These are phyloP conservation scores for Ploceus nigricollis DNA, from an alignment of 2,113 vertebrate species.

Conservation along the genomic window DNA sequence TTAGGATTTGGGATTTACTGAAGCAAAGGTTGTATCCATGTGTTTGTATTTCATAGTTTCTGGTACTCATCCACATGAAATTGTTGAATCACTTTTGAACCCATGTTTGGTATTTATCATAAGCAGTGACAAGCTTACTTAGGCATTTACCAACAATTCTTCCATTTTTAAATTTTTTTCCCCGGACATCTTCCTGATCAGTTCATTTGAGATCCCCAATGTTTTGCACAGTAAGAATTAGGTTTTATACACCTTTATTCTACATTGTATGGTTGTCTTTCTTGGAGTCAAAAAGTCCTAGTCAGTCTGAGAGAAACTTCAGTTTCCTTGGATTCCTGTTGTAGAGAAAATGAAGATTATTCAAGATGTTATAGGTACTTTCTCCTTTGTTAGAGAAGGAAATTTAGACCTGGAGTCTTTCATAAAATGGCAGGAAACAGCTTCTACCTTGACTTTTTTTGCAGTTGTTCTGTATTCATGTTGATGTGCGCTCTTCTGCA, in stretches of 20 bases:
- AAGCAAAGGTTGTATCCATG: not conserved
- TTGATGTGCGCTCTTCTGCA: not conserved
- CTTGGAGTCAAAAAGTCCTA: not conserved
- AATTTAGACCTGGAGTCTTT: not conserved
- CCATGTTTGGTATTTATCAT: not conserved
- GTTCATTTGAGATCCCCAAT: not conserved
- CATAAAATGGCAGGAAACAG: not conserved
- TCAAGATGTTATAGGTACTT: not conserved
- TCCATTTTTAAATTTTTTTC: not conserved
- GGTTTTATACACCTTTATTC: not conserved
- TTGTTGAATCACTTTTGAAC: not conserved
- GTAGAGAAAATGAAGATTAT: not conserved
- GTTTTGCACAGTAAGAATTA: not conserved
- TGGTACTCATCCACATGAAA: not conserved
- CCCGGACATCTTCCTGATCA: not conserved
- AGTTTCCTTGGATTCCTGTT: not conserved
- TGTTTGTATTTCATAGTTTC: not conserved
- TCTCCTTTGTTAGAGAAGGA: not conserved
- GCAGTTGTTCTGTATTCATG: not conserved
- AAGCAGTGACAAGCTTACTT: not conserved
- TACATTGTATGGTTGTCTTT: not conserved
- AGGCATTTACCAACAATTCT: not conserved
- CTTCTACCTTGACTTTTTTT: not conserved
- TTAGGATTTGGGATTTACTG: not conserved
- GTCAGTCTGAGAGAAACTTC: not conserved